A percentile compares a stretch with the other conserved stretches of the same genome.
These are phyloP conservation scores for Aphelinus atriplicis DNA, from an alignment of 1,140 invertebrate species.

Conservation along the genomic window DNA sequence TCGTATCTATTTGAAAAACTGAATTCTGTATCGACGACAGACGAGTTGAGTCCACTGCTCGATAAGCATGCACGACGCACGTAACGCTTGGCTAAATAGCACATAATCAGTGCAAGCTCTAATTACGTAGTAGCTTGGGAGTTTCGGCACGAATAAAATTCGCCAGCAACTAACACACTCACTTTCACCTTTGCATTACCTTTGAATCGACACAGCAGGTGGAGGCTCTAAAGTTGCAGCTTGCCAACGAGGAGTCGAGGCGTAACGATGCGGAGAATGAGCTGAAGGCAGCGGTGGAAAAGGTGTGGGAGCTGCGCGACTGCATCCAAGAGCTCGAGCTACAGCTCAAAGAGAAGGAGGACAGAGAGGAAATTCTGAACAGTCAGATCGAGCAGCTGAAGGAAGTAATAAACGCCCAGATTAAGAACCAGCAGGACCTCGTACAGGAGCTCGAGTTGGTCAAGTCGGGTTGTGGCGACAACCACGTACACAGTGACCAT, in stretches of 20 bases:
- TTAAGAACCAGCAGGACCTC: conserved; percentile 67
- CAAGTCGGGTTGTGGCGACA: conserved; percentile 64
- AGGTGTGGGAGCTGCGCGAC: conserved; percentile 77
- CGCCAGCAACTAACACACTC: conserved; percentile 30
- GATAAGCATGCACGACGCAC: too few relatives aligned
- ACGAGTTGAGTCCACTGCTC: too few relatives aligned
- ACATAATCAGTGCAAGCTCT: too few relatives aligned
- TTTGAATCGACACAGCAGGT: conserved; percentile 63
- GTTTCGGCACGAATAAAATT: too few relatives aligned
- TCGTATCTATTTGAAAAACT: too few relatives aligned
- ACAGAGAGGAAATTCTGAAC: conserved; percentile 63
- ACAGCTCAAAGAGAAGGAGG: conserved; percentile 73
- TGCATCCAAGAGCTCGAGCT: conserved; percentile 80
- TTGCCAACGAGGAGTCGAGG: conserved; percentile 69
- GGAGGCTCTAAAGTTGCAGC: conserved; percentile 71
- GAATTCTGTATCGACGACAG: too few relatives aligned
- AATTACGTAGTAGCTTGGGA: too few relatives aligned
- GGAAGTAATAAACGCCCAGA: conserved; percentile 67
- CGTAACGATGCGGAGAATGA: conserved; percentile 73
- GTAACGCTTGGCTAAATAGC: too few relatives aligned
- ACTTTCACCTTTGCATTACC: neutral
- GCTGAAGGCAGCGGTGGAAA: conserved; percentile 75
- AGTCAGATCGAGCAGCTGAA: conserved; percentile 65
- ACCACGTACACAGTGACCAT: conserved; percentile 63
- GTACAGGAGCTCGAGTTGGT: conserved; percentile 66